These are phyloP conservation scores for Papilio protenor DNA, from an alignment of 2,888 invertebrate genomes.

Conservation along the genomic window DNA sequence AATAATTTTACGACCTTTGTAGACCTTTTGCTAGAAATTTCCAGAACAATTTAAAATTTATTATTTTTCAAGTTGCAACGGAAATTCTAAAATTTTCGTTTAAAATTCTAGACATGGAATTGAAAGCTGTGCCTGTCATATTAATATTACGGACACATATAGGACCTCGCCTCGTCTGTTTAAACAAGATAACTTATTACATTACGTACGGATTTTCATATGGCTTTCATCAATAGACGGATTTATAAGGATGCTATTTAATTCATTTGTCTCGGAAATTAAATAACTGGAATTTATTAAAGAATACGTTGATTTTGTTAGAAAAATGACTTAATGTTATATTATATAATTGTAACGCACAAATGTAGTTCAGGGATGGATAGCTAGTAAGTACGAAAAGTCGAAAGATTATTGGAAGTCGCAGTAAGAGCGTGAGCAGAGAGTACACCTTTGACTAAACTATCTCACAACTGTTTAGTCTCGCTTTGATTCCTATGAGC, in stretches of 20 bases:
- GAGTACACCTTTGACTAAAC: too few species aligned
- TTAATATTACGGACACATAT: neutral
- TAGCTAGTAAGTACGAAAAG: too few species aligned
- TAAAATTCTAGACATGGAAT: neutral
- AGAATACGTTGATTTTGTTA: too few species aligned
- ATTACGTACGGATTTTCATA: neutral
- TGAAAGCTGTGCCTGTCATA: neutral
- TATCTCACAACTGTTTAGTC: neutral
- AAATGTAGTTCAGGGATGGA: too few species aligned
- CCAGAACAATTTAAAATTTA: too few species aligned
- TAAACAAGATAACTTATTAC: neutral
- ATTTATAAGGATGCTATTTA: neutral
- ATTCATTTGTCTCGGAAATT: neutral
- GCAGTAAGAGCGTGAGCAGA: neutral
- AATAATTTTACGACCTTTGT: too few species aligned
- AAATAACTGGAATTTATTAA: neutral
- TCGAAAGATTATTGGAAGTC: neutral
- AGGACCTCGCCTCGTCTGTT: neutral
- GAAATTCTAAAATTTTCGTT: neutral
- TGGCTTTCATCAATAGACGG: neutral
- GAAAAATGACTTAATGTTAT: too few species aligned
- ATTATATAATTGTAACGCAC: too few species aligned
- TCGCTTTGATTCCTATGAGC: neutral
- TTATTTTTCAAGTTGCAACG: too few species aligned
- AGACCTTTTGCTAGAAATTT: too few species aligned